A percentile compares a stretch with the other conserved stretches of the same genome.
Evolutionary conservation across 2,113 vertebrate genomes (phyloP).

Genomic region (Coturnix japonica): DNA sequence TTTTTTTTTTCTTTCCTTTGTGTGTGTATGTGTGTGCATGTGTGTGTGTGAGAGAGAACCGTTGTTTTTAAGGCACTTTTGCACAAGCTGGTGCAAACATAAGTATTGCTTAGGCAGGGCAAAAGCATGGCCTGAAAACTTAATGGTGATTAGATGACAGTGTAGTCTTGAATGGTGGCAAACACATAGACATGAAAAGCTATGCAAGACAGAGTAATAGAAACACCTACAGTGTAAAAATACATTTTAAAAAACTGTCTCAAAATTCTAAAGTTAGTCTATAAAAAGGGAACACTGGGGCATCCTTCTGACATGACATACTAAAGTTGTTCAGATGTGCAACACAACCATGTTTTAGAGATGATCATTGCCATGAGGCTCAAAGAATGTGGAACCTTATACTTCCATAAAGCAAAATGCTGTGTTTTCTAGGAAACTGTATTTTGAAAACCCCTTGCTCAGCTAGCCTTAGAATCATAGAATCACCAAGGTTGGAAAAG

Average conservation of each 20-base stretch:
- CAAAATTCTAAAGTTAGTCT: background rate
- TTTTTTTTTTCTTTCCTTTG: too few relatives aligned
- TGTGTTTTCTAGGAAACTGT: background rate
- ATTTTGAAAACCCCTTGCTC: background rate
- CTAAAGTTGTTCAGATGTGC: background rate
- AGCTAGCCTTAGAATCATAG: background rate
- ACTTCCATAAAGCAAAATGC: background rate
- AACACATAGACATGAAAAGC: background rate
- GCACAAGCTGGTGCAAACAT: rapidly evolving
- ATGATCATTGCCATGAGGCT: background rate
- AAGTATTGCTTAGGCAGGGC: background rate
- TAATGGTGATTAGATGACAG: background rate
- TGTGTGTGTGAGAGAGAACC: background rate
- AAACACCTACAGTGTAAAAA: background rate
- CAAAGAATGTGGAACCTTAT: background rate
- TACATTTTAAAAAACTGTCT: background rate
- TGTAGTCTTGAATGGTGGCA: background rate
- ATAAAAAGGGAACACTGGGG: background rate
- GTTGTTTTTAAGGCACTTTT: background rate
- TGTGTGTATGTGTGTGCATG: too few relatives aligned
- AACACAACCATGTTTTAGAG: background rate
- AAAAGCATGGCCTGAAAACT: background rate
- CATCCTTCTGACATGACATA: background rate
- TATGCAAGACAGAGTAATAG: background rate
- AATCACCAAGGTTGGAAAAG: too few relatives aligned